Base-by-base conservation (phyloP, 64 coral and sea anemone genomes). In the Catalaphyllia jardinei region DNA sequence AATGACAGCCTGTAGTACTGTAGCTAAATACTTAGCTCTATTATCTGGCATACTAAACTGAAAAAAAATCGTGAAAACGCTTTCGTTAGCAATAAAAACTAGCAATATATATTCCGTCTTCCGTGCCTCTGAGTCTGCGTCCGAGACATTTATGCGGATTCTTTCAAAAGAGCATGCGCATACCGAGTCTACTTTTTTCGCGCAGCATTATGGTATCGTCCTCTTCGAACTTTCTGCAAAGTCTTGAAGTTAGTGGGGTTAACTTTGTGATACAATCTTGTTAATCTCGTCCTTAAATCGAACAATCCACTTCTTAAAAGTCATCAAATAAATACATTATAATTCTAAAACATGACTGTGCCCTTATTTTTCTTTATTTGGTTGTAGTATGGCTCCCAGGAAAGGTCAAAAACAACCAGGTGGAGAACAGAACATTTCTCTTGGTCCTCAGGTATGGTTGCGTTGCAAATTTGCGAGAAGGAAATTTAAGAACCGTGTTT, bases 301-400 rank as follows among this genome's bases (percentile, higher is more conserved):
- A 31, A 59, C 13, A 59, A 78, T 86, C 80, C 13, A 18, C 29
- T 24, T 72, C 59, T 67, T 12, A 67, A 49, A 78, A 1, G 8
- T 17, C 16, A 38, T 84, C 63, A 31, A 83, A 67, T 50, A 52
- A 83, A 87, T 67, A 54, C n/a, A 30, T 62, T 8, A 65, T 77
- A 29, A 91, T 79, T 88, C 22, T 11, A n/a, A 29, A 86, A 74
- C 57, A 31, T 49, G 12, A 22, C 28, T 54, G 18, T 79, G 10
- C 33, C 78, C 24, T 90, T 87, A 69, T 95, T 90, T 92, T 95
- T 95, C 1, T 91, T 52, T 84, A 15, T 16, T 78, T 73, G 0
- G 15, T 10, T 22, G 19, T 80, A 98, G 96, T 77, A 98, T 98
- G 96, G 96, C 96, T 92, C 96, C 96, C n/a, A 87, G 96, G 87